phyloP scores from a whole-genome alignment of 1,140 invertebrate genomes.

The Lordiphosa mommai region DNA sequence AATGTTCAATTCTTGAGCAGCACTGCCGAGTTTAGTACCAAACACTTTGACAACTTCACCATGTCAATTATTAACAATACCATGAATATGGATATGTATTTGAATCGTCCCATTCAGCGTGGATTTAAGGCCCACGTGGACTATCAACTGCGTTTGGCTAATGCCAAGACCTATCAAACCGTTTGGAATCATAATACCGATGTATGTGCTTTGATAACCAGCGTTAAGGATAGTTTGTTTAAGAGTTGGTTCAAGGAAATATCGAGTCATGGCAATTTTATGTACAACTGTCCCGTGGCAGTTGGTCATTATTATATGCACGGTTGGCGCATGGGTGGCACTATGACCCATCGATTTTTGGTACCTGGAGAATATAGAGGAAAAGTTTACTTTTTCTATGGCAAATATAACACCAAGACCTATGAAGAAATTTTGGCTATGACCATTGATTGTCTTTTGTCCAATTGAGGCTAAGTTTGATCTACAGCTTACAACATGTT shows the following conservation, averaged over 20 bases:
- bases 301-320: conserved; percentile 47
- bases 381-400: conserved; percentile 38
- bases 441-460: conserved; percentile 20
- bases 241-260: conserved; percentile 65
- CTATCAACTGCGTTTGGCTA: conserved; percentile 50
- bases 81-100: conserved; percentile 47
- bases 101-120: conserved; percentile 28
- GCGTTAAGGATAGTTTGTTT: conserved; percentile 44
- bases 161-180: conserved; percentile 59
- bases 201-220: conserved; percentile 42
- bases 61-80: conserved; percentile 23
- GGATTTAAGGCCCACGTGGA: conserved; percentile 55
- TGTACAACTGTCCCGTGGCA: conserved; percentile 51
- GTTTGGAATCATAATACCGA: conserved; percentile 47
- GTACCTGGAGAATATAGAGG: conserved; percentile 57
- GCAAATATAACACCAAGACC: conserved; percentile 41
- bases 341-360: conserved; percentile 48
- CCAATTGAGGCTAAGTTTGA: conserved; percentile 20
- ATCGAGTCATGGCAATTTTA: conserved; percentile 44
- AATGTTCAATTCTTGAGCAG: conserved; percentile 24
- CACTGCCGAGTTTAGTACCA: conserved; percentile 32
- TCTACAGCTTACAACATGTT: too few species aligned
- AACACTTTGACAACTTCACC: conserved; percentile 53
- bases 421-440: conserved; percentile 16
- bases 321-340: conserved; percentile 43